Conservation (phyloP, 2,888 invertebrate species). For the Zelleria hepariella region DNA sequence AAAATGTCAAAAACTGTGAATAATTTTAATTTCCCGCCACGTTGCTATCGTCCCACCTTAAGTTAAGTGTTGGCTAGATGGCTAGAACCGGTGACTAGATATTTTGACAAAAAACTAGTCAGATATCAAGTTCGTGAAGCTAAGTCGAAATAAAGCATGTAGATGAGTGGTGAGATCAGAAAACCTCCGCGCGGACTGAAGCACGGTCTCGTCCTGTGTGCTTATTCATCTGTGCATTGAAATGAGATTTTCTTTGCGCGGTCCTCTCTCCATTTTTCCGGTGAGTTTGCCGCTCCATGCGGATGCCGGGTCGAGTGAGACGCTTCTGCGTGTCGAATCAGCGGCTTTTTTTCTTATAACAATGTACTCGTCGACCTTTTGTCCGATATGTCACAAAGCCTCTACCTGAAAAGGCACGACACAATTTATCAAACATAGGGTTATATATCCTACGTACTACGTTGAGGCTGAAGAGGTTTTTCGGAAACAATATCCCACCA, state of each 20-base stretch:
- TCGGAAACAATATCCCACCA: background rate
- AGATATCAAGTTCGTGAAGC: background rate
- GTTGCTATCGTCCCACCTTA: too few species aligned
- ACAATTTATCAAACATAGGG: too few species aligned
- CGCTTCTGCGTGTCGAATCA: background rate
- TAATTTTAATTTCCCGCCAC: too few species aligned
- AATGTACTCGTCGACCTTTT: too few species aligned
- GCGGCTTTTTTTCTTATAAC: background rate
- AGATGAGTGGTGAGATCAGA: background rate
- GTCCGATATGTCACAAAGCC: background rate
- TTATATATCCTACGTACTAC: too few species aligned
- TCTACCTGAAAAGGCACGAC: background rate
- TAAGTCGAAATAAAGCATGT: background rate
- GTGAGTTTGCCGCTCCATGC: background rate
- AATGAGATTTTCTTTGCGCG: background rate
- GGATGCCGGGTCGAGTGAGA: too few species aligned
- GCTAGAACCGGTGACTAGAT: too few species aligned
- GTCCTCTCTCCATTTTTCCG: background rate
- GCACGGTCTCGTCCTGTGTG: background rate
- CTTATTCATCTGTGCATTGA: background rate
- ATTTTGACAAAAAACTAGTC: background rate
- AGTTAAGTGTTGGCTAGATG: too few species aligned
- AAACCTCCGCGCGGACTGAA: background rate
- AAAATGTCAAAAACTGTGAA: too few species aligned
- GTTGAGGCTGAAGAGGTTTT: background rate